These are phyloP conservation scores for Lates japonicus DNA, from an alignment of 2,797 vertebrate species.

Conservation along the genomic window DNA sequence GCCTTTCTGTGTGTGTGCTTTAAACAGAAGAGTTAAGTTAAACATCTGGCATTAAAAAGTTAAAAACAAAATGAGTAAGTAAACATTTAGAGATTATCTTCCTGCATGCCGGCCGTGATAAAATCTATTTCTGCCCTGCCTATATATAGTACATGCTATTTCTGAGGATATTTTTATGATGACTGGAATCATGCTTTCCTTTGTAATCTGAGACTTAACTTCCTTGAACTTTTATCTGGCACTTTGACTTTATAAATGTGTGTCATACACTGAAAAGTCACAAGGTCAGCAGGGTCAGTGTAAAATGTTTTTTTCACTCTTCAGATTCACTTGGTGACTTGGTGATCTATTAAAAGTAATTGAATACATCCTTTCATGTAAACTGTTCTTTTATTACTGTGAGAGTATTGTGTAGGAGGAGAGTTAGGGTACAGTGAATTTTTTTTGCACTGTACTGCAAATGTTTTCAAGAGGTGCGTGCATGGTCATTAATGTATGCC, in stretches of 20 bases:
- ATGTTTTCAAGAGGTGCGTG: conserved; percentile 22
- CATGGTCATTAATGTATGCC: conserved; percentile 18
- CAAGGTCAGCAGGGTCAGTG: conserved; percentile 33
- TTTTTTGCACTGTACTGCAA: not conserved
- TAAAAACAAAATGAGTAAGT: not conserved
- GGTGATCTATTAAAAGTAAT: conserved; percentile 5
- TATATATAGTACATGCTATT: conserved; percentile 60
- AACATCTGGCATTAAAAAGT: conserved; percentile 39
- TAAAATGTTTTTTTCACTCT: not conserved
- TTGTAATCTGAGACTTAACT: conserved; percentile 76
- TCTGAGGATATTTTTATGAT: conserved; percentile 51
- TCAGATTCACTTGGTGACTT: conserved; percentile 12
- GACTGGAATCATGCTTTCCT: conserved; percentile 53
- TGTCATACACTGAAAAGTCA: conserved; percentile 42
- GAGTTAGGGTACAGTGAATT: not conserved
- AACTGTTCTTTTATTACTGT: not conserved
- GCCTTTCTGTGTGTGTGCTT: conserved; percentile 17
- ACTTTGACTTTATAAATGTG: not conserved
- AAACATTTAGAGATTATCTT: not conserved
- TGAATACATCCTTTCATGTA: not conserved
- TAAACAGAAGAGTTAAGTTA: conserved; percentile 20
- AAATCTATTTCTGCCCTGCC: conserved; percentile 31
- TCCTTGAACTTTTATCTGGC: conserved; percentile 55
- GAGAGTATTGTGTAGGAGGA: not conserved
- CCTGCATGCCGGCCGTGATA: conserved; percentile 27